Evolutionary conservation across 2,797 vertebrate species (phyloP), one percentile per base, ranked within the genome.

Genomic region (Sparidentex hasta): DNA sequence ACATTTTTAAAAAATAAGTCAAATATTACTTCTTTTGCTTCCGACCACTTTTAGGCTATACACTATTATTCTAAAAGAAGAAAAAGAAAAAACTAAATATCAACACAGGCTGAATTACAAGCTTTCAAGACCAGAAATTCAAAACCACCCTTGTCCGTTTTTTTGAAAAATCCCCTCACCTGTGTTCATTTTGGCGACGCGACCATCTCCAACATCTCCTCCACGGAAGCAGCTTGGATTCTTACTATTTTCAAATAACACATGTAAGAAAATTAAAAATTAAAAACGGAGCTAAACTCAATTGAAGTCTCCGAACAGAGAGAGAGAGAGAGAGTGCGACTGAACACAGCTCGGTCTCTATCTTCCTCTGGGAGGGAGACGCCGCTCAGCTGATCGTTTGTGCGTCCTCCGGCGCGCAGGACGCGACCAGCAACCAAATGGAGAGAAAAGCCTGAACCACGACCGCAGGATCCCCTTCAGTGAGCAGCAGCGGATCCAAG

Each of bases 161-260:
- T 29, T 29, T 33, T 7, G 7, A 33, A 33, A 11, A 65, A 58
- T 46, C 0, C 2, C 68, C 92, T 94, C 87, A 96, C 95, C 94
- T 91, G 90, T 66, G 89, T 94, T 95, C 94, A 96, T 95, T 82
- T 85, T 94, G 52, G 78, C 81, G 71, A 80, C 59, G 56, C 25
- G 33, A 76, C 48, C 63, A 18, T 82, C 66, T 79, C 74, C 88
- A 77, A 67, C 87, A 88, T 90, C 81, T 88, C 84, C 71, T 58
- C 75, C 74, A 16, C 51, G 14, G 57, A 66, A 25, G 51, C 71
- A 73, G 75, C 50, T 76, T 65, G 27, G 75, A 64, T n/a, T 1
- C 65, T 8, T 33, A 13, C 46, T 25, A 43, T 69, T 55, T 55
- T 65, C 7, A 16, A 64, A 56, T 44, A 55, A 55, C 17, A 43